Evolutionary conservation across 1,140 invertebrate species (phyloP).

Genomic region (Catajapyx aquilonaris): DNA sequence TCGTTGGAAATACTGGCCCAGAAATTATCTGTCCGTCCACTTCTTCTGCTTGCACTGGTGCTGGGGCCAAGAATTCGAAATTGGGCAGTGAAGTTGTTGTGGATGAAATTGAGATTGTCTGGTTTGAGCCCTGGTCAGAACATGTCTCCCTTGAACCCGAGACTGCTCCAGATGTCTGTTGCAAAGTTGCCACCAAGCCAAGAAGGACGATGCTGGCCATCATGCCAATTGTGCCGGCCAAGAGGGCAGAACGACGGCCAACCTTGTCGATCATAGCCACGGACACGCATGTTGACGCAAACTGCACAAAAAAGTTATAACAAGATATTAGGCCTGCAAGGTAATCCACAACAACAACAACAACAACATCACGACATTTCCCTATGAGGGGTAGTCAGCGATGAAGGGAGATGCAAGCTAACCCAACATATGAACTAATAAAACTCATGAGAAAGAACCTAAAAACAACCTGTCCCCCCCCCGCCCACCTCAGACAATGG

Average conservation of each 20-base stretch:
- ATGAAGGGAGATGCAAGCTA: no score
- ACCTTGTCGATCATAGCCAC: constrained; percentile 27
- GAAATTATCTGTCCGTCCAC: constrained; percentile 6
- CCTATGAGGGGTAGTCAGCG: no score
- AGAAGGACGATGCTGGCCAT: constrained; percentile 21
- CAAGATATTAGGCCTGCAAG: no score
- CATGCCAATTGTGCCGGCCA: constrained; percentile 26
- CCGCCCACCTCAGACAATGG: not conserved
- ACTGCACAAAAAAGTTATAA: no score
- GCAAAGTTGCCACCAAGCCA: constrained; percentile 22
- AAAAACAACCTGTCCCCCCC: no score
- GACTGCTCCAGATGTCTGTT: no score
- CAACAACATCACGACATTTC: constrained; percentile 10
- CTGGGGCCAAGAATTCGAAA: constrained; percentile 6
- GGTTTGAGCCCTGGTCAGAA: not conserved
- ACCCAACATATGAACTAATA: no score
- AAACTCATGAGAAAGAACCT: no score
- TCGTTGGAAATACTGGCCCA: constrained; percentile 11
- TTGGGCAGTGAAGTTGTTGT: no score
- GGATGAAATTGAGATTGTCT: not conserved
- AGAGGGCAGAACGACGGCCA: constrained; percentile 26
- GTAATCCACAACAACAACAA: constrained; percentile 10
- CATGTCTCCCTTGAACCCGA: constrained; percentile 13
- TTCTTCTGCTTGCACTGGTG: constrained; percentile 4
- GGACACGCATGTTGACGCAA: constrained; percentile 16